Evolutionary conservation across 2,797 vertebrate genomes (phyloP).

Genomic region (Chrysocyon brachyurus): DNA sequence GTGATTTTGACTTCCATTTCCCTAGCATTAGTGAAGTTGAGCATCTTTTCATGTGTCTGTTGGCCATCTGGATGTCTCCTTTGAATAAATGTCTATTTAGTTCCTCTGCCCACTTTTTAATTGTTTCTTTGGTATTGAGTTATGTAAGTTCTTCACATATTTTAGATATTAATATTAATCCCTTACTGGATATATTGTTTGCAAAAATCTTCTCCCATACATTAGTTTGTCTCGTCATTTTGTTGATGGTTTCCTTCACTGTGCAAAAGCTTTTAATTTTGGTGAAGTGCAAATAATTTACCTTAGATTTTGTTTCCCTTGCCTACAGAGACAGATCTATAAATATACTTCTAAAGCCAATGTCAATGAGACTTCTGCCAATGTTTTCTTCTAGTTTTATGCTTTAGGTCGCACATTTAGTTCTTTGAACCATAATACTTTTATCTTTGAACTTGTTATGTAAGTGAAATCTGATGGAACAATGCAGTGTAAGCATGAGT

Average conservation of each 20-base stretch:
- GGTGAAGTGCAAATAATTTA: not conserved
- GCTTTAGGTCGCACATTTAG: not conserved
- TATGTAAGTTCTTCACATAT: not conserved
- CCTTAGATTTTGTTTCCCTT: not conserved
- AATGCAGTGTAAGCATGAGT: not conserved
- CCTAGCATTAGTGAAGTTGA: not conserved
- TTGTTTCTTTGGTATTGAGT: not conserved
- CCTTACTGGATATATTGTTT: not conserved
- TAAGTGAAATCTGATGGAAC: not conserved
- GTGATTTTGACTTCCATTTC: not conserved
- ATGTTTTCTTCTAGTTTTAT: not conserved
- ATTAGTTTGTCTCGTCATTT: not conserved
- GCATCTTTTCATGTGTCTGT: not conserved
- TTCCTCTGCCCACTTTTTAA: not conserved
- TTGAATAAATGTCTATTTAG: not conserved
- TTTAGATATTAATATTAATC: not conserved
- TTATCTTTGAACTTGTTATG: constrained; percentile 32
- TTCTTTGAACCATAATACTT: not conserved
- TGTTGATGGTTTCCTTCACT: not conserved
- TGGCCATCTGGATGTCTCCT: not conserved
- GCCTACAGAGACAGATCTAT: not conserved
- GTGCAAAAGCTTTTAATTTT: not conserved
- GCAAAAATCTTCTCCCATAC: not conserved
- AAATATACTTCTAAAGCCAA: not conserved
- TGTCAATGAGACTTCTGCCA: not conserved